Base-by-base conservation (phyloP, 2,797 vertebrate species). In the Eutrigla gurnardus region DNA sequence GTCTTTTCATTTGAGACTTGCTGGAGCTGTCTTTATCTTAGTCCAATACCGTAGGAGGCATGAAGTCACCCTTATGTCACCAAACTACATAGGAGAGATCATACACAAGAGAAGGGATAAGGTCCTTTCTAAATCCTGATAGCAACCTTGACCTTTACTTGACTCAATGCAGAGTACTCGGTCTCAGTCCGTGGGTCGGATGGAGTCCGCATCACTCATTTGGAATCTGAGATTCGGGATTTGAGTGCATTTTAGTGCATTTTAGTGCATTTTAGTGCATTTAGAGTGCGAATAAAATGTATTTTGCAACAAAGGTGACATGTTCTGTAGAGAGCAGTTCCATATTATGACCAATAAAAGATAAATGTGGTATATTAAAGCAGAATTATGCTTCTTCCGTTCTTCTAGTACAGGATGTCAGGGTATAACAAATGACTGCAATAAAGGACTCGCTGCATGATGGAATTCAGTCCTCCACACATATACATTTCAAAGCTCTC, bases 361-460 rank as follows among this genome's bases (percentile, higher is more conserved):
- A 65, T 61, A 39, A 45, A 75, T 65, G 32, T 42, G 35, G 49
- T 36, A 6, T 63, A 39, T 47, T 32, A 50, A 35, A 42, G 45
- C 39, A 54, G 15, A 43, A 54, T 73, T 46, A 40, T 62, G 25
- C 32, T 50, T 55, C 37, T 36, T 55, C 52, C 15, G 46, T n/a
- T 65, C 25, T 70, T 65, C 65, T 50, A 58, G 58, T n/a, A 6
- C 25, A 42, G 46, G 49, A n/a, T 83, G 78, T 80, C 76, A 80
- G 43, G 3, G 25, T 54, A 13, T 70, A 80, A 83, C 73, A 77
- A 83, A 85, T 68, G 76, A 65, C 67, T 80, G 76, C 49, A 88
- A 84, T 88, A 83, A 80, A 76, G 42, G 36, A 10, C 50, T 49
- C 52, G n/a, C 42, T 76, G 61, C 49, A n/a, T 73, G 75, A 81